These are phyloP conservation scores for Aphaenogaster ashmeadi DNA, from an alignment of 1,140 invertebrate species.

Conservation along the genomic window DNA sequence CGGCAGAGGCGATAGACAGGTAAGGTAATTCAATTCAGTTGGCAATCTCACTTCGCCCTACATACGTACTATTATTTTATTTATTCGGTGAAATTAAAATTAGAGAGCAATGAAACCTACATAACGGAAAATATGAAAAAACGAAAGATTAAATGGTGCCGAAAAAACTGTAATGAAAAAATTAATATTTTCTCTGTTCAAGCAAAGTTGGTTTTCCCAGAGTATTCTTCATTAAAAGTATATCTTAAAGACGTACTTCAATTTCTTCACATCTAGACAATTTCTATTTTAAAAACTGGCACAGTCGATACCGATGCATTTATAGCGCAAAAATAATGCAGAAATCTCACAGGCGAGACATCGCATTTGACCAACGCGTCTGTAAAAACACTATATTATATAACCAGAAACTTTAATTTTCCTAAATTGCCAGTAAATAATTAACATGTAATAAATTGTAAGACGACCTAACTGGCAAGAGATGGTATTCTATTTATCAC, in stretches of 20 bases:
- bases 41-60: conserved; percentile 7
- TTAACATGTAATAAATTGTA: no score
- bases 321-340: neutral
- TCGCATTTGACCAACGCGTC: neutral
- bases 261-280: neutral
- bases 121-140: neutral
- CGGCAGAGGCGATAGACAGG: conserved; percentile 7
- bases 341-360: neutral
- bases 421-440: no score
- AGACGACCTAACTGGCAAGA: no score
- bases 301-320: neutral
- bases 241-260: neutral
- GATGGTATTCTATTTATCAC: no score
- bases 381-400: neutral
- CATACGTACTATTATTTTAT: neutral
- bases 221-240: neutral
- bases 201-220: neutral
- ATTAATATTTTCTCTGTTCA: neutral
- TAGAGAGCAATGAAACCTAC: neutral
- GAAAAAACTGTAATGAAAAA: neutral
- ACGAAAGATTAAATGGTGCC: neutral
- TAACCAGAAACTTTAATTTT: no score
- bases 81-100: neutral
- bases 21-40: conserved; percentile 8
- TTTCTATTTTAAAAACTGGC: conserved; percentile 5